These are phyloP conservation scores for Listrodromus nycthemerus DNA, from an alignment of 2,888 invertebrate genomes.

Conservation along the genomic window DNA sequence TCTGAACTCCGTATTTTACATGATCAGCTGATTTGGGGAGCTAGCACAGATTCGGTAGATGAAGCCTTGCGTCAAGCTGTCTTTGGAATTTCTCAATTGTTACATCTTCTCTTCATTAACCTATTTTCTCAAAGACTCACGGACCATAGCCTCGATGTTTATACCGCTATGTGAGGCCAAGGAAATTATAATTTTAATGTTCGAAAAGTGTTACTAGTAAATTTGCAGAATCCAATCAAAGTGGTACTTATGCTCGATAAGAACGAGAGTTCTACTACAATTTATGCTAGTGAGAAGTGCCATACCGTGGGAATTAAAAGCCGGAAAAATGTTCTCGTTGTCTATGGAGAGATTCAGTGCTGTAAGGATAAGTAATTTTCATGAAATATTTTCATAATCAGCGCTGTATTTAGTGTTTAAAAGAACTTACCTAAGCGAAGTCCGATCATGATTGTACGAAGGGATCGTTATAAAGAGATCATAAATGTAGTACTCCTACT, in stretches of 20 bases:
- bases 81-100: not conserved
- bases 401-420: no score
- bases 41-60: not conserved
- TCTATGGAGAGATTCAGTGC: conserved; percentile 52
- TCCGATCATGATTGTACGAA: no score
- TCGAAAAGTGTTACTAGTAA: no score
- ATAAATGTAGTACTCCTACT: no score
- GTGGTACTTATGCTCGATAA: conserved; percentile 43
- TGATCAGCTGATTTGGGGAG: not conserved
- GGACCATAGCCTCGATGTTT: not conserved
- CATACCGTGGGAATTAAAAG: conserved; percentile 56
- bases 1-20: not conserved
- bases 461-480: no score
- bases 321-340: conserved; percentile 54
- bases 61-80: conserved; percentile 1
- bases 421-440: no score
- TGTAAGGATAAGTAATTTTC: conserved; percentile 23
- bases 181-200: not conserved
- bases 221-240: conserved; percentile 45
- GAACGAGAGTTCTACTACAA: conserved; percentile 50
- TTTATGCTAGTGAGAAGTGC: conserved; percentile 45
- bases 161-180: not conserved
- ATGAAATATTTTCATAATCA: no score
- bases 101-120: conserved; percentile 18
- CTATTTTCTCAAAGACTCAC: conserved; percentile 16